These are phyloP conservation scores for Cephalopterus ornatus DNA, from an alignment of 2,113 vertebrate genomes.

Conservation along the genomic window DNA sequence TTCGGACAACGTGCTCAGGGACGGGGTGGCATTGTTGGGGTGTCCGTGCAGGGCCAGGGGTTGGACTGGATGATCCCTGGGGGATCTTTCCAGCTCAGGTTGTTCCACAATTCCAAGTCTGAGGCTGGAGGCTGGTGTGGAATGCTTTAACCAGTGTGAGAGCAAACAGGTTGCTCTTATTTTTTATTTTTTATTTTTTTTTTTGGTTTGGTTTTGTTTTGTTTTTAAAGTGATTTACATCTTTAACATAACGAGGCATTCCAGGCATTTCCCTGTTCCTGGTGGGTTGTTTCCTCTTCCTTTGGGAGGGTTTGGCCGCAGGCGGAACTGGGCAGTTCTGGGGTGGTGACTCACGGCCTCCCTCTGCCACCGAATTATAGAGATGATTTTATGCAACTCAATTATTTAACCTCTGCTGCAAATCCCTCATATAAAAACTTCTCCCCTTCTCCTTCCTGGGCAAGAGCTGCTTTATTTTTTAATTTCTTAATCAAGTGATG, in stretches of 20 bases:
- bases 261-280: neutral
- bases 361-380: neutral
- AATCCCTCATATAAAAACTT: fast-evolving
- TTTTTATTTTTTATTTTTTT: neutral
- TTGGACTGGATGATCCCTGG: neutral
- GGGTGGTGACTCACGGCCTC: fast-evolving
- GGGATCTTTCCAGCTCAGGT: neutral
- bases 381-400: fast-evolving
- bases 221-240: neutral
- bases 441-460: neutral
- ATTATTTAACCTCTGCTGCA: neutral
- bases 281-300: neutral
- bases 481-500: neutral
- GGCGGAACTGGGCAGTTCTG: fast-evolving
- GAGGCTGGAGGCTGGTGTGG: fast-evolving
- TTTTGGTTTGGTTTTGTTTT: neutral
- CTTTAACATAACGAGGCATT: neutral
- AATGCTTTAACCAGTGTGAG: neutral
- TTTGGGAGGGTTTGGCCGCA: neutral
- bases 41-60: neutral
- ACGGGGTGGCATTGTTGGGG: neutral
- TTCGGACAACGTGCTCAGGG: neutral
- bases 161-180: neutral
- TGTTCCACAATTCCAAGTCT: neutral
- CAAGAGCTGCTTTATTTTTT: neutral